Evolutionary conservation across 2,113 vertebrate genomes (phyloP).

Genomic region (Malurus alboscapulatus): DNA sequence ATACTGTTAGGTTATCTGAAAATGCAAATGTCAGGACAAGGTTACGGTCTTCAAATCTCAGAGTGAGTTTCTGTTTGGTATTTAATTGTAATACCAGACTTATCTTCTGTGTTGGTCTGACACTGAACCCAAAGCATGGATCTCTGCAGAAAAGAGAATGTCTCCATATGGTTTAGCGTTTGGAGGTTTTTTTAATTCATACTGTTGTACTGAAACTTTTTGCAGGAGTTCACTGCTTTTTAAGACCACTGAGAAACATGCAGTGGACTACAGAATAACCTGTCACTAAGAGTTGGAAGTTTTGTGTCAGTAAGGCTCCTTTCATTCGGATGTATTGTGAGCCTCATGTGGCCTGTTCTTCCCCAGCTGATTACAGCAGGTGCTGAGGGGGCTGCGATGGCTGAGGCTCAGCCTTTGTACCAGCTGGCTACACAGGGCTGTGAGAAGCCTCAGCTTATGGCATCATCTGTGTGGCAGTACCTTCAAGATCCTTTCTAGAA

Average conservation of each 20-base stretch:
- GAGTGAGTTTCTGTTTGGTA: background rate
- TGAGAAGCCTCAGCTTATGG: background rate
- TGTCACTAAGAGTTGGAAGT: background rate
- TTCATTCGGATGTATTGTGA: background rate
- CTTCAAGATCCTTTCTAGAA: background rate
- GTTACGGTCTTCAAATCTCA: background rate
- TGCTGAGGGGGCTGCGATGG: accelerated
- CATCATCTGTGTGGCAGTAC: accelerated
- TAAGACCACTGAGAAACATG: background rate
- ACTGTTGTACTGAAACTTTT: background rate
- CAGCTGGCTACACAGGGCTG: background rate
- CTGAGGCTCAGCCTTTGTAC: background rate
- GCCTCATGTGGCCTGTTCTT: background rate
- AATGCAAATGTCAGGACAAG: background rate
- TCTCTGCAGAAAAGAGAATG: background rate
- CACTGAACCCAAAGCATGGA: background rate
- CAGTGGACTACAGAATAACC: background rate
- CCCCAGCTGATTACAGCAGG: background rate
- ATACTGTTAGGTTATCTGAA: background rate
- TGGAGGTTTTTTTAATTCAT: background rate
- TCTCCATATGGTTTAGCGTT: background rate
- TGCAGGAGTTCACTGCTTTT: background rate
- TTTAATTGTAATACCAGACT: background rate
- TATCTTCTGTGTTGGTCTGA: background rate
- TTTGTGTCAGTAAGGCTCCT: background rate